Base-by-base conservation (phyloP, 2,888 invertebrate genomes). In the Pheosia tremula region DNA sequence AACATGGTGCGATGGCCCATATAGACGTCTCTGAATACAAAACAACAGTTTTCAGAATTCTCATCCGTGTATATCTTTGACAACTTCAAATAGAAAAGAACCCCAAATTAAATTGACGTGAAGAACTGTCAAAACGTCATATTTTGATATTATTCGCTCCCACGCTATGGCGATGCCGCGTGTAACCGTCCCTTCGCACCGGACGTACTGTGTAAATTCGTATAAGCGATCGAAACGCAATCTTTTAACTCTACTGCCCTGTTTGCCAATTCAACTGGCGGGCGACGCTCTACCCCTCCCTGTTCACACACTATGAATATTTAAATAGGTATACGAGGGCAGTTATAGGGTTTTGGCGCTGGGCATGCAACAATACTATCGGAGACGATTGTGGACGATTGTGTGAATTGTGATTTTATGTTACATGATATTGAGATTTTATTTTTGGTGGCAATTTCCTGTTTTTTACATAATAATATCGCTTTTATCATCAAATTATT, bases 191-290 rank as follows among this genome's bases (percentile, higher is more conserved):
- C 3, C 47, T 47, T 10, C 10, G 47, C 49, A 49, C 78, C 82
- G 82, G 83, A 84, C 82, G 80, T 81, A 82, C 76, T 76, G 75
- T 79, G 78, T 84, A 82, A 81, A 82, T 77, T 79, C 79, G 75
- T 81, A 80, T 83, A 82, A 82, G 72, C 68, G 70, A 67, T 69
- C 66, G 69, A 76, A 80, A 77, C 72, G 80, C 72, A 77, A 80
- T 80, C 71, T 80, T 83, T 83, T 78, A 72, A 75, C 68, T 53
- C 68, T 59, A 73, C 69, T 73, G 61, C 59, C 43, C 47, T 74
- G 65, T 77, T 69, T 77, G 77, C 72, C 72, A 72, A 69, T 74
- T 63, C 66, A 64, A 45, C 47, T 52, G 36, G 58, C 55, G 39
- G 24, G 58, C 53, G 45, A 8, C 50, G 50, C 61, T 64, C 55